phyloP scores from a whole-genome alignment of 2,888 invertebrate genomes.

The Boloria euphrosyne region DNA sequence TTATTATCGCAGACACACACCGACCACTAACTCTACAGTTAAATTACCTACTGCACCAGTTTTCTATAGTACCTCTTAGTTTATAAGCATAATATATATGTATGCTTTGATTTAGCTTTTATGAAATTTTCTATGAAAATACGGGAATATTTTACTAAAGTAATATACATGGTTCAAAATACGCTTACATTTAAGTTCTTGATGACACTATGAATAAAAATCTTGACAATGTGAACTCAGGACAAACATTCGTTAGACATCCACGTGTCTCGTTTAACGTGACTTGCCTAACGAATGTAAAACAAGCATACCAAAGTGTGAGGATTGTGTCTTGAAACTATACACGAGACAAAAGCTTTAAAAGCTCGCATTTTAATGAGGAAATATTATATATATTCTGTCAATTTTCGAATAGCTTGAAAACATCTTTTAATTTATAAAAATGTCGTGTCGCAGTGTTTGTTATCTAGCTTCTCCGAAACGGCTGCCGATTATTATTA shows the following conservation, averaged over 20 bases:
- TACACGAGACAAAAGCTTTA: conserved; percentile 3
- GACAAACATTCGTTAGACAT: conserved; percentile 74
- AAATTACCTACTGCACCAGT: conserved; percentile 15
- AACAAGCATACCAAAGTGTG: conserved; percentile 28
- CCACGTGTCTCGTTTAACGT: conserved; percentile 66
- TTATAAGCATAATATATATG: background rate
- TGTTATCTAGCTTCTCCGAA: too few relatives aligned
- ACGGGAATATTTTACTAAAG: background rate
- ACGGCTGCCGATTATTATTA: too few relatives aligned
- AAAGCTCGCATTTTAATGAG: background rate
- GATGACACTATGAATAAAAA: conserved; percentile 15
- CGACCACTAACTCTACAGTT: conserved; percentile 16
- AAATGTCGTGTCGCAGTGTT: too few relatives aligned
- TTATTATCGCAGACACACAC: conserved; percentile 18
- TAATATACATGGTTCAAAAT: background rate
- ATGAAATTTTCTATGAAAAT: too few relatives aligned
- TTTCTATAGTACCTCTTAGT: background rate
- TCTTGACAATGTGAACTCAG: conserved; percentile 49
- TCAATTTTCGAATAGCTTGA: too few relatives aligned
- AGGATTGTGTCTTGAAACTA: conserved; percentile 14
- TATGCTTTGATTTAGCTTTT: too few relatives aligned
- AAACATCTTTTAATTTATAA: too few relatives aligned
- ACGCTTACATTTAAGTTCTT: conserved; percentile 7
- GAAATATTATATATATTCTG: background rate
- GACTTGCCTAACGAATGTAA: conserved; percentile 49